phyloP scores from a whole-genome alignment of 2,797 vertebrate genomes.

The Alectoris magna region DNA sequence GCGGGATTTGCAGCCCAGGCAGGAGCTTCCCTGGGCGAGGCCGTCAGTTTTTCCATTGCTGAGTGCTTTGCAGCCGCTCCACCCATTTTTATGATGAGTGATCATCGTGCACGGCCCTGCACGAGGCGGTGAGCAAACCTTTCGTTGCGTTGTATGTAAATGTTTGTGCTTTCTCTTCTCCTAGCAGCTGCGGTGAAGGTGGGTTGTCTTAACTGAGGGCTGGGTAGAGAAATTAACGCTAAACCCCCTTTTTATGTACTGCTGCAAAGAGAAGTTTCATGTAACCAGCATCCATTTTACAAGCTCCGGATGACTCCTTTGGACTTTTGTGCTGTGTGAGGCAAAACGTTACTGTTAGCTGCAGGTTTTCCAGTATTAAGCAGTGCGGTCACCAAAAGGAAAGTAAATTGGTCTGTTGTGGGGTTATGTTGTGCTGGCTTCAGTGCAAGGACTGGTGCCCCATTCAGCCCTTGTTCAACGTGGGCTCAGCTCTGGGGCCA shows the following conservation, averaged over 20 bases:
- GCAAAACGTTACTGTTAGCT: not conserved
- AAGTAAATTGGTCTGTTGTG: not conserved
- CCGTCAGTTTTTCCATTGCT: conserved; percentile 56
- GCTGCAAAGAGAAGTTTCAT: not conserved
- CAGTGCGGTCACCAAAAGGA: not conserved
- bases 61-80: conserved; percentile 31
- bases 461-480: not conserved
- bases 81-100: conserved; percentile 64
- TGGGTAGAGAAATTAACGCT: not conserved
- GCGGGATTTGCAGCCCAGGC: conserved; percentile 7
- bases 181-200: conserved; percentile 38
- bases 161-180: conserved; percentile 49
- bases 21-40: not conserved
- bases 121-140: conserved; percentile 50
- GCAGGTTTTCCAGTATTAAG: not conserved
- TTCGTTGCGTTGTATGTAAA: conserved; percentile 28
- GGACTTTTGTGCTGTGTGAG: not conserved
- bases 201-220: not conserved
- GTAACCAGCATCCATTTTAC: not conserved
- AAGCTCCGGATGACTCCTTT: conserved; percentile 7
- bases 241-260: not conserved
- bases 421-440: not conserved
- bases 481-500: not conserved
- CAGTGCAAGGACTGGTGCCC: not conserved
- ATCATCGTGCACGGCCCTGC: not conserved